Base-by-base conservation (phyloP, 2,113 vertebrate genomes). In the Oreochromis tanganicae region DNA sequence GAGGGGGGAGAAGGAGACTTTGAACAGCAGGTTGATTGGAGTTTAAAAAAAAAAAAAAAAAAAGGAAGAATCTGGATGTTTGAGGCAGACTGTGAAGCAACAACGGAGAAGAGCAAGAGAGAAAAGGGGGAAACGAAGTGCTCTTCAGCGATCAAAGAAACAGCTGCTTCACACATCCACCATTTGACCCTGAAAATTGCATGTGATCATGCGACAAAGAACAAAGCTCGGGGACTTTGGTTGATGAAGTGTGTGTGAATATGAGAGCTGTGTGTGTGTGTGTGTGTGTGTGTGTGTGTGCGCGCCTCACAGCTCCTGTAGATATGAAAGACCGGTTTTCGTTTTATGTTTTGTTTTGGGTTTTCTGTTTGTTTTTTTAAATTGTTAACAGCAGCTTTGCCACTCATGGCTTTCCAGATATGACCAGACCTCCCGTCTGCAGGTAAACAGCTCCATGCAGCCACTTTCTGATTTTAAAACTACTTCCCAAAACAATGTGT, bases 71-170 rank as follows among this genome's bases (percentile, higher is more conserved):
- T 48, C 24, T n/a, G 82, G 52, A 24, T 12, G 82, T 81, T 38
- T 2, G 10, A 83, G 38, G 32, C 12, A 48, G 43, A 71, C 27
- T 17, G 8, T 10, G 7, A 82, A 80, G 41, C 27, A 8, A 34
- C 29, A 19, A 61, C 17, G 4, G 21, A 11, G 9, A 21, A 54
- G 43, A 68, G 78, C 63, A 34, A 56, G 36, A 73, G 68, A 11
- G 24, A 48, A 75, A 29, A 29, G 71, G 21, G 14, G 83, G 78
- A 87, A 85, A 66, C 36, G 2, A 46, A 85, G 63, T 78, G 79
- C 89, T 85, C 80, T 46, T 90, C 73, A 81, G 85, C 85, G 92
- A 93, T 94, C 92, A 94, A 90, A 94, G 94, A 89, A 90, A 88
- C 91, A 93, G 86, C 92, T 90, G 90, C 86, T 87, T 56, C 84